phyloP scores from a whole-genome alignment of 2,888 invertebrate species.

The Volucella bombylans region DNA sequence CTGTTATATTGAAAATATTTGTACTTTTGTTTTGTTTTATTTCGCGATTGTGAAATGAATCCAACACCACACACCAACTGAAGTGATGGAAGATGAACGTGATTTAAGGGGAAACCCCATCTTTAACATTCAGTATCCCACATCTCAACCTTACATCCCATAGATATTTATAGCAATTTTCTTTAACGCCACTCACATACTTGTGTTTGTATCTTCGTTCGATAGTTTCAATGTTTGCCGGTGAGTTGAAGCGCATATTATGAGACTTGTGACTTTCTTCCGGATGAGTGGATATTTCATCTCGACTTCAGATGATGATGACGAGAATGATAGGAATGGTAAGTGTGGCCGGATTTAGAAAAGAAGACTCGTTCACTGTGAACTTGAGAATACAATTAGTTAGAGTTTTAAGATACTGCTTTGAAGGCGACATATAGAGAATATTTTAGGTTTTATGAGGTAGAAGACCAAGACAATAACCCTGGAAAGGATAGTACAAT shows the following conservation, averaged over 20 bases:
- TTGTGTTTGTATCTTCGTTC: conserved; percentile 42
- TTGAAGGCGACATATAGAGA: conserved; percentile 16
- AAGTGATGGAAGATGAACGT: conserved; percentile 3
- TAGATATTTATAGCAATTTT: conserved; percentile 50
- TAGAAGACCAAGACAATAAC: conserved; percentile 27
- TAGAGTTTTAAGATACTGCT: conserved; percentile 9
- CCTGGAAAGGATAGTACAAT: neutral
- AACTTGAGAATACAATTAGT: conserved; percentile 53
- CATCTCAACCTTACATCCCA: neutral
- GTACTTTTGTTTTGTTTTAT: conserved; percentile 21
- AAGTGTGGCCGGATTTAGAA: neutral
- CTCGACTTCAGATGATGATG: conserved; percentile 5
- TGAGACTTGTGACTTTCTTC: conserved; percentile 45
- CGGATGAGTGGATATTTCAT: conserved; percentile 33
- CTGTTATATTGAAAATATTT: conserved; percentile 8
- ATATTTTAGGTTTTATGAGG: conserved; percentile 37
- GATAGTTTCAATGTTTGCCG: conserved; percentile 27
- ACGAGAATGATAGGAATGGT: conserved; percentile 7
- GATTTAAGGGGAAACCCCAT: conserved; percentile 12
- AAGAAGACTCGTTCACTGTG: conserved; percentile 29
- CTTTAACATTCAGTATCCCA: too few species aligned
- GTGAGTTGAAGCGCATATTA: conserved; percentile 12
- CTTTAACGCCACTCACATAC: conserved; percentile 9
- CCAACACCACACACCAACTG: conserved; percentile 10
- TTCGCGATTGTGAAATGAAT: conserved; percentile 39